Evolutionary conservation across 1,140 invertebrate genomes (phyloP), one percentile per base, ranked within the genome.

Genomic region (Drosophila dunni): DNA sequence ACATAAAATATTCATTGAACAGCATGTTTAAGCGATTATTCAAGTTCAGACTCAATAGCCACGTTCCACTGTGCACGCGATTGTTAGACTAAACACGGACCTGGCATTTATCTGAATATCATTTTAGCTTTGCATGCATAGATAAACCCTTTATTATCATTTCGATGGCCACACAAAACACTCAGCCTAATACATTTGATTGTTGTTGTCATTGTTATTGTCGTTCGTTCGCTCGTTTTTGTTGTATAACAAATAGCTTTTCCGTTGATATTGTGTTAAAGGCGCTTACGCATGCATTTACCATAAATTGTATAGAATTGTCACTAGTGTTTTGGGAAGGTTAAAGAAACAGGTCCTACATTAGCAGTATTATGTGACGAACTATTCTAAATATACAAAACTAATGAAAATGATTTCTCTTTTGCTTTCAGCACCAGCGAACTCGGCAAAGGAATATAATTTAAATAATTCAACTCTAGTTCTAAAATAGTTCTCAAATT

Each of bases 261-360:
- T 70, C 48, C 63, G 79, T 63, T 70, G 46, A 29, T 61, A 66
- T 67, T 64, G 71, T 56, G 53, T 50, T 72, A 77, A 65, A 53
- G 42, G 11, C 50, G 53, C 72, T 79, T 69, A 83, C 69, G 77
- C 81, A 61, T 89, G 80, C 80, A 80, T 79, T 83, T 88, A 70
- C 61, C 79, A 73, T 81, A 77, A 89, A 83, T 83, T 67, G 79
- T 57, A 65, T 53, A 50, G 36, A 72, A 74, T 71, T 67, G 74
- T 66, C 69, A 68, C 58, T 71, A 66, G 69, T 70, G 65, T 78
- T 66, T 48, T 56, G 72, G 51, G 62, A 70, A 85, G 29, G 51
- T 0, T 29, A 33, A 13, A n/a, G 24, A 34, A 7, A 33, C 29
- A 51, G 50, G 29, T 29, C 7, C 33, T 33, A 33, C 11, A 36